Evolutionary conservation across 2,797 vertebrate genomes (phyloP).

Genomic region (Pipistrellus pipistrellus): DNA sequence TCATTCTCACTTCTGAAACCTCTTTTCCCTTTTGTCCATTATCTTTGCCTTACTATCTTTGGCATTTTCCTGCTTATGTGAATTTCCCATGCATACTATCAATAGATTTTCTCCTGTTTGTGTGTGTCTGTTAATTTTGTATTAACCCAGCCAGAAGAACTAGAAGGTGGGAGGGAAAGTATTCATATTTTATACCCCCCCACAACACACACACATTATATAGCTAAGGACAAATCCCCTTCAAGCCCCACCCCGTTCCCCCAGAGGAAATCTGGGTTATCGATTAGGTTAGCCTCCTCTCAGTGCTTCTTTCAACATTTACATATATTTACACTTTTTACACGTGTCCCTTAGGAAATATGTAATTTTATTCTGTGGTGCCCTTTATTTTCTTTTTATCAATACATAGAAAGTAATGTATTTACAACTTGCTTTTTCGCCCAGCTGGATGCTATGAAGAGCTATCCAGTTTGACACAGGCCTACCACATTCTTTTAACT

Average conservation of each 20-base stretch:
- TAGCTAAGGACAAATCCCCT: neutral
- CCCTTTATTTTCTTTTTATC: conserved; percentile 21
- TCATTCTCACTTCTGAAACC: neutral
- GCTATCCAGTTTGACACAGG: neutral
- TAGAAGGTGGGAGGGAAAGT: neutral
- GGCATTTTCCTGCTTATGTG: neutral
- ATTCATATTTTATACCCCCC: neutral
- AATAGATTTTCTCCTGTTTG: neutral
- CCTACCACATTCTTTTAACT: neutral
- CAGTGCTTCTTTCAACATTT: neutral
- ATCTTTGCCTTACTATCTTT: neutral
- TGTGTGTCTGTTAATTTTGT: neutral
- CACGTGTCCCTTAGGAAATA: neutral
- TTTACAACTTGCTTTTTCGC: neutral
- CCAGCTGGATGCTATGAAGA: neutral
- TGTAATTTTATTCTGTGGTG: neutral
- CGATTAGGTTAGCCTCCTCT: neutral
- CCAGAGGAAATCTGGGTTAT: neutral
- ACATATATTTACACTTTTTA: neutral
- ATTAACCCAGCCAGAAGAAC: neutral
- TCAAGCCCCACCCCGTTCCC: neutral
- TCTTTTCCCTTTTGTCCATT: neutral
- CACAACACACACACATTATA: too few relatives aligned
- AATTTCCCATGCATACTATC: neutral
- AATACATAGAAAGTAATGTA: neutral